Evolutionary conservation across 1,140 invertebrate genomes (phyloP), one percentile per base, ranked within the genome.

Genomic region (Pseudomyrmex pallidus): DNA sequence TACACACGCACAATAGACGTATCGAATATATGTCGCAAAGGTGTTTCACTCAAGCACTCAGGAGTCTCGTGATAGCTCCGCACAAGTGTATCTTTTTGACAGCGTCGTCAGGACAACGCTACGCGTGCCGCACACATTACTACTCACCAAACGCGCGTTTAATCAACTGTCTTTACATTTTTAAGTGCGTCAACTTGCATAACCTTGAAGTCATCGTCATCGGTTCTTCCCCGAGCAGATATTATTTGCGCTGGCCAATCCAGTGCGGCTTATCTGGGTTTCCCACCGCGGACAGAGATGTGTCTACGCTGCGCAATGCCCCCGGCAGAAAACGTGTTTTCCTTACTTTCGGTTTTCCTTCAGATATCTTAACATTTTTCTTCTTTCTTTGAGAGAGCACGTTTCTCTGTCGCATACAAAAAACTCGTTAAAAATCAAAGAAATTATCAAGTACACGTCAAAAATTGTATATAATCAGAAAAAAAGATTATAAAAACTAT

Each of bases 141-240:
- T 80, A 89, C 74, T 83, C 62, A 66, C 50, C 61, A 56, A 84
- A 76, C 17, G 72, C 17, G 66, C 46, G 7, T 13, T 48, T 56
- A 83, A 57, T 22, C 48, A 22, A 89, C 84, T 87, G 61, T 44
- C 50, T 64, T 57, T 59, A 78, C 25, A 61, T 62, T 68, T 62
- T 20, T 50, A 22, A 56, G 20, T 77, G 50, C 77, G 72, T 80
- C 44, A 83, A n/a, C 61, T 17, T 17, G 59, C 50, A 64, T 87
- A 90, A 88, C 88, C 87, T 91, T 90, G 87, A 86, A 35, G 35
- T 48, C 59, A 50, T 7, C 52, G n/a, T 46, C n/a, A n/a, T 17
- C 72, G 90, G 89, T 85, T 91, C 83, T 91, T 89, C 87, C 90
- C 90, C 89, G 74, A 9, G 2, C n/a, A 22, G 3, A 20, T 4